Percentiles rank a stretch among this genome's conserved stretches.
Conservation (phyloP, 30 jellyfish, hydroid and myxozoan genomes). For the Phacellophora camtschatica region DNA sequence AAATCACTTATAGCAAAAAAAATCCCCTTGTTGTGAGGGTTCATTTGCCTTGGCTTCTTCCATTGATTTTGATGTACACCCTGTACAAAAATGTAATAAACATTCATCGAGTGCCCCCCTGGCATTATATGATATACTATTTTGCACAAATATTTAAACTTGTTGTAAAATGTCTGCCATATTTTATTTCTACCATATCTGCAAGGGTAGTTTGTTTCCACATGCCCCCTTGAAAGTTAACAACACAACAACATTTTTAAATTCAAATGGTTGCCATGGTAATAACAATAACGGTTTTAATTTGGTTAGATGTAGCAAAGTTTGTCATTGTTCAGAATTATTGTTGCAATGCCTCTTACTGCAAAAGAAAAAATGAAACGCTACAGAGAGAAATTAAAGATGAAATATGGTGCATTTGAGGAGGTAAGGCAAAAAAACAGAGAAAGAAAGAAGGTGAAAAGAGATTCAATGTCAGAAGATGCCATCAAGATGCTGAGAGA, state of each 20-base stretch:
- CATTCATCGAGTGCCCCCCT: background rate
- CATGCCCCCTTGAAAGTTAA: background rate
- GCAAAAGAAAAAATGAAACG: background rate
- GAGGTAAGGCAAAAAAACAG: background rate
- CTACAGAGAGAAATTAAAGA: background rate
- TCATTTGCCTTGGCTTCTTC: background rate
- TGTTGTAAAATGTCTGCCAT: background rate
- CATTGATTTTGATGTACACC: background rate
- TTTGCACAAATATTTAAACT: background rate
- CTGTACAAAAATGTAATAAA: background rate
- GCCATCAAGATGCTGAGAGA: conserved; percentile 1
- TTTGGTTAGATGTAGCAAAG: background rate
- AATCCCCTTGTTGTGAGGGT: background rate
- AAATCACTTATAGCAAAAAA: background rate
- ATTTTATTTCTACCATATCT: background rate
- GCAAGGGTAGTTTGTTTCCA: background rate
- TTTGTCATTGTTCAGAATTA: background rate
- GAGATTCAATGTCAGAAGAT: background rate
- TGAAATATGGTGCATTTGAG: background rate
- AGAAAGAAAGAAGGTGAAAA: background rate
- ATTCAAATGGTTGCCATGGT: background rate
- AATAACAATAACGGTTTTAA: background rate
- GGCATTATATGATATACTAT: background rate
- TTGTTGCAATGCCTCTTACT: background rate
- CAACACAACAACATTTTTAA: background rate